Base-by-base conservation (phyloP, 2,113 vertebrate genomes). In the Microcebus murinus region DNA sequence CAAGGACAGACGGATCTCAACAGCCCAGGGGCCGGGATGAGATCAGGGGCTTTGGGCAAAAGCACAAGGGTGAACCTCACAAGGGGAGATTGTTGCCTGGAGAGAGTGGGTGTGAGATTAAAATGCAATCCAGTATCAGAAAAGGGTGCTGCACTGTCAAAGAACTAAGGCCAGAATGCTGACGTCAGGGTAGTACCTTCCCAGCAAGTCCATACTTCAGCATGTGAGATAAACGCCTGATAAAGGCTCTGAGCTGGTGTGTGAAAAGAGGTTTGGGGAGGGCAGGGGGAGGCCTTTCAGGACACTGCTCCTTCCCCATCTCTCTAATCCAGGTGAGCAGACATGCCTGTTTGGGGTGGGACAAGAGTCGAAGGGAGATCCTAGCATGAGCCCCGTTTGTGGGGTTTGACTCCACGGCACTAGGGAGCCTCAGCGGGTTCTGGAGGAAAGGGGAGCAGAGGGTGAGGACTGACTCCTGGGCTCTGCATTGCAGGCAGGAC, bases 401-500 rank as follows among this genome's bases (percentile, higher is more conserved):
- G 63, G 42, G 12, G 0, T 34, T 55, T 67, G 79, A 63, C 39
- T 13, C 20, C 11, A 0, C 0, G 50, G 59, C 50, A 29, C 18
- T 2, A 63, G 52, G 61, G 39, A 80, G 68, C 45, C 36, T 14
- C 8, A 2, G 68, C 18, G 8, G 6, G 17, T 45, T 67, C 27
- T 14, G 42, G 67, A 39, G 57, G 29, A 9, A n/a, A 34, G 31
- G 13, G 31, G 10, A 13, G 25, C 12, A 0, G 13, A 14, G 36
- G 1, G 2, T 67, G 5, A 25, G 29, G 15, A 74, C 77, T 97
- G 67, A 97, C 94, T 15, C 6, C 5, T 0, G 10, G 18, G 25
- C 85, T 93, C n/a, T 92, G 42, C 80, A 0, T 97, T 97, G 5
- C 98, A 99, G 99, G 98, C 99, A 99, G 97, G 99, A 99, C 99